A percentile compares a stretch with the other conserved stretches of the same genome.
phyloP scores from a whole-genome alignment of 2,888 invertebrate genomes.

The Uropetala carovei region DNA sequence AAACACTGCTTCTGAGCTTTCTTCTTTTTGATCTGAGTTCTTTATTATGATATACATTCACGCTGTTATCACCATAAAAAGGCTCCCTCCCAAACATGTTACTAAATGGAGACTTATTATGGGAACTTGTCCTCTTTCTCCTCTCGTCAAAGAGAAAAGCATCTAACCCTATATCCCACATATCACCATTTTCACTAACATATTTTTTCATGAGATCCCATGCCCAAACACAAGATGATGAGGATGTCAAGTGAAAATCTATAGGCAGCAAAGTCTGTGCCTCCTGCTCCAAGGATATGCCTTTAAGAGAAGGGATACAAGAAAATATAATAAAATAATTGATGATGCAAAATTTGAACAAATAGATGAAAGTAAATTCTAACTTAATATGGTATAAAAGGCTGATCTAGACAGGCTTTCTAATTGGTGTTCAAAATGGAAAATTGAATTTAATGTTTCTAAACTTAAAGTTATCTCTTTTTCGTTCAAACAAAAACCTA shows the following conservation, averaged over 20 bases:
- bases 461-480: no score
- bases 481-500: no score
- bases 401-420: no score
- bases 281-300: neutral
- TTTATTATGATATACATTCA: slow-evolving; percentile 67
- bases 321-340: no score
- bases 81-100: slow-evolving; percentile 70
- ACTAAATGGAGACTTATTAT: slow-evolving; percentile 69
- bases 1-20: slow-evolving; percentile 69
- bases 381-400: no score
- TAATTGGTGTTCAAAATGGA: no score
- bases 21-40: slow-evolving; percentile 68
- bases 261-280: neutral
- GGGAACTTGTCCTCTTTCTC: slow-evolving; percentile 60
- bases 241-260: neutral
- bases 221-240: slow-evolving; percentile 67
- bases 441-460: no score
- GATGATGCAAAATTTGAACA: no score
- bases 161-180: slow-evolving; percentile 69
- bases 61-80: slow-evolving; percentile 68
- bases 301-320: neutral
- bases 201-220: slow-evolving; percentile 67
- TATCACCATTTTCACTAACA: slow-evolving; percentile 66
- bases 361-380: no score
- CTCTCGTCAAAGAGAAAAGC: slow-evolving; percentile 69